phyloP scores from a whole-genome alignment of 1,140 invertebrate species.

The Brachionus rotundiformis region DNA sequence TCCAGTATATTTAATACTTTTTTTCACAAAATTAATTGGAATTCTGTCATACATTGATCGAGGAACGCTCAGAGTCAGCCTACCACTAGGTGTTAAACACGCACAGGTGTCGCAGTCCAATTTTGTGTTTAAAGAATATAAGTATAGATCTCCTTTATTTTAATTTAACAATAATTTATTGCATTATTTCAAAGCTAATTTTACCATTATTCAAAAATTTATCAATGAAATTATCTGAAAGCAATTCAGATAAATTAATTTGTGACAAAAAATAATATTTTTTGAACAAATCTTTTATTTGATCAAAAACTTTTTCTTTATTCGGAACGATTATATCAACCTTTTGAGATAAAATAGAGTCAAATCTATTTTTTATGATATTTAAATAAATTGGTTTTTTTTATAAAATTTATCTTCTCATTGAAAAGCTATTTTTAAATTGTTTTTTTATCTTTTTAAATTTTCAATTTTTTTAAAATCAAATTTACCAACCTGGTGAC shows the following conservation, averaged over 20 bases:
- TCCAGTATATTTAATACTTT: neutral
- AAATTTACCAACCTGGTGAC: neutral
- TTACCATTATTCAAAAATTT: slow-evolving; percentile 14
- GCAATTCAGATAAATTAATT: neutral
- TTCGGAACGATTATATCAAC: slow-evolving; percentile 29
- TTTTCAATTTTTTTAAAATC: too few species aligned
- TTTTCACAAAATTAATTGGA: neutral
- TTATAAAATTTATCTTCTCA: too few species aligned
- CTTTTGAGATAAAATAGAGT: neutral
- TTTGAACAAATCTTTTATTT: neutral
- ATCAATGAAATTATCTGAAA: neutral
- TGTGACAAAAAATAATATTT: neutral
- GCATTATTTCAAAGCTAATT: neutral
- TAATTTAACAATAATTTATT: neutral
- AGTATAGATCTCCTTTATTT: neutral
- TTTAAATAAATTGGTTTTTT: neutral
- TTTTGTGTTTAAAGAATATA: slow-evolving; percentile 16
- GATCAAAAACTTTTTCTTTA: slow-evolving; percentile 23
- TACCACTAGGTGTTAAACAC: slow-evolving; percentile 4
- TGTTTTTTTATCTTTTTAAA: too few species aligned
- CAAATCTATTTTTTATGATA: neutral
- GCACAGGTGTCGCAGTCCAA: slow-evolving; percentile 22
- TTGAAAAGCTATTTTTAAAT: too few species aligned
- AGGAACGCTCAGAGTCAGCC: neutral
- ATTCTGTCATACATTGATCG: neutral